Base-by-base conservation (phyloP, 1,140 invertebrate species). In the Panulirus ornatus region DNA sequence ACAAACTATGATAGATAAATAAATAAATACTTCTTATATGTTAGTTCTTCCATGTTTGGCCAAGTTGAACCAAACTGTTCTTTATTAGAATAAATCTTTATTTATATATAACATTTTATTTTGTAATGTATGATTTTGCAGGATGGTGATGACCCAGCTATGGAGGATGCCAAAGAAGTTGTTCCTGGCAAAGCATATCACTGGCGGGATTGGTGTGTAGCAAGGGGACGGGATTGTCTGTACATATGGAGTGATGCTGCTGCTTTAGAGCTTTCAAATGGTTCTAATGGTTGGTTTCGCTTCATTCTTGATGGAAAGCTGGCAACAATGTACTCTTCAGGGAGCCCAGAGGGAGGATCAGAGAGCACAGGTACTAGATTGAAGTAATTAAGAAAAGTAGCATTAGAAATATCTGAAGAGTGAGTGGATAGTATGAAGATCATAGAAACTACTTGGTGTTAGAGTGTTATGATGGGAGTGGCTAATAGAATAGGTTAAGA, bases 321-420 rank as follows among this genome's bases (percentile, higher is more conserved):
- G 51, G 97, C 98, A 6, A 99, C 98, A 0, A 99, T 99, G 98
- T 99, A 99, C 93, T 99, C 98, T 22, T 99, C 98, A 93, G 99
- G 98, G 85, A 99, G 97, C 93, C 98, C 98, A 2, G 98, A 99
- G 94, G 98, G 98, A 90, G 98, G 98, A 92, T 97, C 98, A n/a
- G 99, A 99, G 93, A 98, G 97, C 89, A 97, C 97, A 92, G 91
- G 91, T 92, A 51, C 42, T 70, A 22, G 75, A 36, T 42, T 42
- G 44, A 78, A 44, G 40, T 47, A 78, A 47, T 78, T 47, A n/a
- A n/a, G n/a, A n/a, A n/a, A n/a, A n/a, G n/a, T n/a, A n/a, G n/a
- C n/a, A n/a, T n/a, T n/a, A n/a, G n/a, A n/a, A n/a, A n/a, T n/a
- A n/a, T n/a, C n/a, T n/a, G n/a, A n/a, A n/a, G n/a, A n/a, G n/a